These are phyloP conservation scores for Lagodon rhomboides DNA, from an alignment of 2,797 vertebrate species.

Conservation along the genomic window DNA sequence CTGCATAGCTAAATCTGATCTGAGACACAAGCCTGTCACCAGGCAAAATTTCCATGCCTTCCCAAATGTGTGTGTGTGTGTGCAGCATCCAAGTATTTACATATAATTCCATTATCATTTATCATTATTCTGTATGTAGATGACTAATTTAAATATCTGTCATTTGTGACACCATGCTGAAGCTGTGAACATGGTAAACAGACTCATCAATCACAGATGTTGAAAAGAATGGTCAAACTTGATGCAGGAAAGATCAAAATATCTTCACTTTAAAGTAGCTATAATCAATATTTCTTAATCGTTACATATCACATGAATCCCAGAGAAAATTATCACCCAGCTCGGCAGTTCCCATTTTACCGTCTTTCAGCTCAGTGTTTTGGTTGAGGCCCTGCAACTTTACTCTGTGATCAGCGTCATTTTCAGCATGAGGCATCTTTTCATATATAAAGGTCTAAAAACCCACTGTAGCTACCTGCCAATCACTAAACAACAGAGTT, in stretches of 20 bases:
- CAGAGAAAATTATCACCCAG: not conserved
- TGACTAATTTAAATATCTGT: not conserved
- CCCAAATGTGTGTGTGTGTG: constrained; percentile 29
- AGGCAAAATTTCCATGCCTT: constrained; percentile 5
- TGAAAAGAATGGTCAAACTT: not conserved
- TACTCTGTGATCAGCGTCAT: not conserved
- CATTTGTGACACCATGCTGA: not conserved
- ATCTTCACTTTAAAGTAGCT: not conserved
- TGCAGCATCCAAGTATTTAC: not conserved
- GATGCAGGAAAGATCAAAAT: not conserved
- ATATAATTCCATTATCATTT: not conserved
- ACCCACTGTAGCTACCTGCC: not conserved
- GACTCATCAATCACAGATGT: too few relatives aligned
- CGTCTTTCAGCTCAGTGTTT: not conserved
- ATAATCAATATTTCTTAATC: not conserved
- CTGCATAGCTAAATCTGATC: constrained; percentile 36
- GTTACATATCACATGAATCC: too few relatives aligned
- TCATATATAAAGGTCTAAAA: not conserved
- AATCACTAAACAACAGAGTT: not conserved
- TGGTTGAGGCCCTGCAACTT: not conserved
- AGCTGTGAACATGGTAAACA: not conserved
- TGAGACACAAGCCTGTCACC: constrained; percentile 26
- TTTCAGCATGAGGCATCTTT: not conserved
- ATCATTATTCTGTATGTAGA: not conserved
- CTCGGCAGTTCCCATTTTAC: not conserved